Percentiles rank a stretch among this genome's conserved stretches.
These are phyloP conservation scores for Cyanocitta stelleri DNA, from an alignment of 2,113 vertebrate genomes.

Conservation along the genomic window DNA sequence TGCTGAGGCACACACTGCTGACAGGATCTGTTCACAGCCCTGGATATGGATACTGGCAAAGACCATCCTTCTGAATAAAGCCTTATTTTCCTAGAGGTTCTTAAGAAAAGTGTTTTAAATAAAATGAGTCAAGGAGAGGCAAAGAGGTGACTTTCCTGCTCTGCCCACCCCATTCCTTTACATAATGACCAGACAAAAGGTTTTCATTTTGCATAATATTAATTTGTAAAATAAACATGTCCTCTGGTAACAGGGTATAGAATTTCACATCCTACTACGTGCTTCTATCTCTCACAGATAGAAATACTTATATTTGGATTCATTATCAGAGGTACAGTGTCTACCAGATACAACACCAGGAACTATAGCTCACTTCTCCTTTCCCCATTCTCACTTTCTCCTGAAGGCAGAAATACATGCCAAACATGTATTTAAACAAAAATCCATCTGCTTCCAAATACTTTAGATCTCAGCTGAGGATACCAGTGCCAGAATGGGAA, in stretches of 20 bases:
- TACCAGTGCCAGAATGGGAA: not conserved
- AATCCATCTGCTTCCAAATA: not conserved
- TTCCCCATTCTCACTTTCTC: not conserved
- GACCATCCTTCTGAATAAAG: not conserved
- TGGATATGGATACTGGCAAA: not conserved
- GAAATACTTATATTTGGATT: not conserved
- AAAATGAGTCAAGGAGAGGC: not conserved
- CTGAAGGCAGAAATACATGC: not conserved
- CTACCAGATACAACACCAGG: not conserved
- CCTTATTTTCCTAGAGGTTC: not conserved
- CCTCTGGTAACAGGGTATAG: not conserved
- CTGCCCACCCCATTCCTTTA: not conserved
- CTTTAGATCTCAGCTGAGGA: not conserved
- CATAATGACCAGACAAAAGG: not conserved
- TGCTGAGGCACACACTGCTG: not conserved
- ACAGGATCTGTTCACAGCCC: not conserved
- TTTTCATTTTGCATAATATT: not conserved
- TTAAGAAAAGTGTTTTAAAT: not conserved
- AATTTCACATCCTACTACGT: not conserved
- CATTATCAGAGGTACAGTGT: not conserved
- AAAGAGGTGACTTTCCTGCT: not conserved
- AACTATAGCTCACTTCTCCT: not conserved
- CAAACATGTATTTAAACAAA: not conserved
- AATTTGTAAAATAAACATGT: not conserved
- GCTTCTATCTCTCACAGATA: not conserved